phyloP scores from a whole-genome alignment of 2,113 vertebrate genomes.

The Pampusana beccarii region DNA sequence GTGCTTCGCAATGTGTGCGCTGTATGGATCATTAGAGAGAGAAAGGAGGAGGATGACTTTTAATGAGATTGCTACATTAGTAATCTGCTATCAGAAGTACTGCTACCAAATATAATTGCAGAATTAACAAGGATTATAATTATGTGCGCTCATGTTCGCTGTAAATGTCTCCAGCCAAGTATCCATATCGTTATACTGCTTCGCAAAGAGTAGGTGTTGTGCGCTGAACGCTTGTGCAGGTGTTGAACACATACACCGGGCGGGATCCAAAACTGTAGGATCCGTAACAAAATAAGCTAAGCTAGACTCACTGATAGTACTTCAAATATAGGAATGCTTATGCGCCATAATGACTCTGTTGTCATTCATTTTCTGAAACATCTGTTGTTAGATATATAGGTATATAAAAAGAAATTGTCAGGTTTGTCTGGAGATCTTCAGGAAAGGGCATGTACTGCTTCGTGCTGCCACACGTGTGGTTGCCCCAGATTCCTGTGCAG shows the following conservation, averaged over 20 bases:
- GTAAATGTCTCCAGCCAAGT: not conserved
- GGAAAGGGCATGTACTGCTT: not conserved
- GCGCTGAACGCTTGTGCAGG: not conserved
- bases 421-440: not conserved
- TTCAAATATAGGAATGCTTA: not conserved
- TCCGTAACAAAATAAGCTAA: not conserved
- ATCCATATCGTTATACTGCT: not conserved
- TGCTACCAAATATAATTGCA: constrained; percentile 13
- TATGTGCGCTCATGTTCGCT: not conserved
- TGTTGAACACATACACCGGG: accelerated
- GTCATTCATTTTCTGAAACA: not conserved
- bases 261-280: not conserved
- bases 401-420: not conserved
- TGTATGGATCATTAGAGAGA: constrained; percentile 30
- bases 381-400: not conserved
- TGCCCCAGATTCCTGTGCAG: not conserved
- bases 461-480: no score
- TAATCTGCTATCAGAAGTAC: constrained; percentile 34
- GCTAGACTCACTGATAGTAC: not conserved
- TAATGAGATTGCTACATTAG: constrained; percentile 31
- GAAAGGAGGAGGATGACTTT: constrained; percentile 23
- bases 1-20: not conserved
- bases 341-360: not conserved
- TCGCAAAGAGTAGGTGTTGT: not conserved
- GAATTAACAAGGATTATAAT: constrained; percentile 40